These are phyloP conservation scores for Netelia virgata DNA, from an alignment of 2,888 invertebrate species.

Conservation along the genomic window DNA sequence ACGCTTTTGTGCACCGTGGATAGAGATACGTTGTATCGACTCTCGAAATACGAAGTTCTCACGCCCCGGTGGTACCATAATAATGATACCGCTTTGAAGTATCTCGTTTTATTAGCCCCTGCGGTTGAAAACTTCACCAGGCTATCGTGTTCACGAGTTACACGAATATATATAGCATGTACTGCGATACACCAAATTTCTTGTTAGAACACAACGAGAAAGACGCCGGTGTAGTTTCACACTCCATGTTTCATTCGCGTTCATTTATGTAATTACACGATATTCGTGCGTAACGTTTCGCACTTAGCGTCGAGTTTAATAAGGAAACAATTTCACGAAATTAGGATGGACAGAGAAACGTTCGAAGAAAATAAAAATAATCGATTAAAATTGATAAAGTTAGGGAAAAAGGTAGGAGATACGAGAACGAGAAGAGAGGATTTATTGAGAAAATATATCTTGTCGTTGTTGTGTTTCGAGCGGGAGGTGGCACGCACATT, in stretches of 20 bases:
- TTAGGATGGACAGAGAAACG: too few species aligned
- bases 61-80: conserved; percentile 58
- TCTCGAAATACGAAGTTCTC: conserved; percentile 32
- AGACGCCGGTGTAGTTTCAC: not conserved
- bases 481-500: conserved; percentile 37
- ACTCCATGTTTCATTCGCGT: conserved; percentile 12
- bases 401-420: not conserved
- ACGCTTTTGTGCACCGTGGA: conserved; percentile 6
- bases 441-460: conserved; percentile 26
- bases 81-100: conserved; percentile 60
- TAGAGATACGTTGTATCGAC: conserved; percentile 44
- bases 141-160: not conserved
- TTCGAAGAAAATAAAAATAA: too few species aligned
- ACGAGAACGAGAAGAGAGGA: conserved; percentile 8
- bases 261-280: conserved; percentile 31
- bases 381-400: not conserved
- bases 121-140: conserved; percentile 45
- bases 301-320: too few species aligned
- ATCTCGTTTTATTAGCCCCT: conserved; percentile 60
- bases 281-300: too few species aligned
- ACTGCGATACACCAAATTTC: not conserved
- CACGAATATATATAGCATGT: not conserved
- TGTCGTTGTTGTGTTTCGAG: conserved; percentile 22
- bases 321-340: too few species aligned
- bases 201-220: conserved; percentile 9